Evolutionary conservation across 92 coral and sea anemone species (phyloP).

Genomic region (Porites cylindrica): DNA sequence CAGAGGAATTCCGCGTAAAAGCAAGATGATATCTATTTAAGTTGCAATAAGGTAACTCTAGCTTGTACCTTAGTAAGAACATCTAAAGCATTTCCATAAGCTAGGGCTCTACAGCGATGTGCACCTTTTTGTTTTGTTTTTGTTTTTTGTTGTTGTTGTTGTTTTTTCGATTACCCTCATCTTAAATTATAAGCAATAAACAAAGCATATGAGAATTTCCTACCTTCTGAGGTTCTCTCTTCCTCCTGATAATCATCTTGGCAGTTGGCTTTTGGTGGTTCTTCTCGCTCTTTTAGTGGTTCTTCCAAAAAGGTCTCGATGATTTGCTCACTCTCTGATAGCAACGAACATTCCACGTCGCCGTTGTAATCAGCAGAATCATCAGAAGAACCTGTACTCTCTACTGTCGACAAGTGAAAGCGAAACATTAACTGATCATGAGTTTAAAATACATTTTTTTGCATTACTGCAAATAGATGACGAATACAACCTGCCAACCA

Average conservation of each 20-base stretch:
- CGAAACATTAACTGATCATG: background rate
- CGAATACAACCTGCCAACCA: no score
- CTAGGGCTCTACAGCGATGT: no score
- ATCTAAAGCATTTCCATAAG: no score
- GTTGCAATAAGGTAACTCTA: no score
- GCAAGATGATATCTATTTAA: no score
- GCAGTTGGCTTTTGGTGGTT: background rate
- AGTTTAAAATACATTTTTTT: no score
- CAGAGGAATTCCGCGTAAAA: no score
- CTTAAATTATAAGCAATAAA: no score
- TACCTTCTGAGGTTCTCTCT: background rate
- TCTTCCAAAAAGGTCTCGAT: background rate
- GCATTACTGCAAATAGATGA: background rate
- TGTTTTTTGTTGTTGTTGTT: no score
- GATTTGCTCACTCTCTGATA: background rate
- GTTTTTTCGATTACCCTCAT: no score
- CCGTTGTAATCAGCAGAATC: background rate
- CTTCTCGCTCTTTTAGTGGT: background rate
- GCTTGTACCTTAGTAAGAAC: no score
- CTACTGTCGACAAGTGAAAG: background rate
- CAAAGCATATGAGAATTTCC: background rate
- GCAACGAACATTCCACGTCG: background rate
- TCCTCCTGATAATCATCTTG: background rate
- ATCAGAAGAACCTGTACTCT: background rate
- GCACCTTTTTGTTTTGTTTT: no score